Evolutionary conservation across 2,113 vertebrate genomes (phyloP).

Genomic region (Gymnobelideus leadbeateri): DNA sequence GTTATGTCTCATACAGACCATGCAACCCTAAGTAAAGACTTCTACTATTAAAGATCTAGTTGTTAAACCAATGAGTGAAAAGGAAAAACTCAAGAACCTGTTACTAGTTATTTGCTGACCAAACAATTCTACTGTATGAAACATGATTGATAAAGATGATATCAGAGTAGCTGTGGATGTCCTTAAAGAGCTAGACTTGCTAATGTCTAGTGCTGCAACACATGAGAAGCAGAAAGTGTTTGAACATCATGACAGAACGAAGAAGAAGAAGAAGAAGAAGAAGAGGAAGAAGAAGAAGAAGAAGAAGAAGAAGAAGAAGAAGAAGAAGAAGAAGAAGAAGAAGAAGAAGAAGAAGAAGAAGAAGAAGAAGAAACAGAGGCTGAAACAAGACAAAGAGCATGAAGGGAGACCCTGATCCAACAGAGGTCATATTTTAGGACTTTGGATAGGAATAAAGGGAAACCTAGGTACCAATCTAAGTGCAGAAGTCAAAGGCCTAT

Average conservation of each 20-base stretch:
- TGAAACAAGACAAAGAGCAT: constrained; percentile 83
- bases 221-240: constrained; percentile 83
- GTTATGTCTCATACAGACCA: constrained; percentile 96
- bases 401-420: constrained; percentile 85
- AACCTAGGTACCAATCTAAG: constrained; percentile 82
- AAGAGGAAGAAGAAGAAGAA: constrained; percentile 87
- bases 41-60: constrained; percentile 87
- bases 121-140: constrained; percentile 91
- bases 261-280: constrained; percentile 87
- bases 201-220: constrained; percentile 90
- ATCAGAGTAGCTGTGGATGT: constrained; percentile 95
- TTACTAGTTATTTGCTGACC: constrained; percentile 95
- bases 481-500: constrained; percentile 90
- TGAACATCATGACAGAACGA: constrained; percentile 83
- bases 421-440: constrained; percentile 91
- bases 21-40: constrained; percentile 91
- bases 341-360: constrained; percentile 87
- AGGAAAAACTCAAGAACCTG: constrained; percentile 93
- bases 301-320: constrained; percentile 88
- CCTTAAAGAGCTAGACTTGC: constrained; percentile 95
- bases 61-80: constrained; percentile 89
- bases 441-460: constrained; percentile 84
- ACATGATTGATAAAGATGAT: constrained; percentile 93
- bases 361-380: constrained; percentile 88
- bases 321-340: constrained; percentile 86